These are phyloP conservation scores for Glyptemys insculpta DNA, from an alignment of 2,797 vertebrate genomes.

Conservation along the genomic window DNA sequence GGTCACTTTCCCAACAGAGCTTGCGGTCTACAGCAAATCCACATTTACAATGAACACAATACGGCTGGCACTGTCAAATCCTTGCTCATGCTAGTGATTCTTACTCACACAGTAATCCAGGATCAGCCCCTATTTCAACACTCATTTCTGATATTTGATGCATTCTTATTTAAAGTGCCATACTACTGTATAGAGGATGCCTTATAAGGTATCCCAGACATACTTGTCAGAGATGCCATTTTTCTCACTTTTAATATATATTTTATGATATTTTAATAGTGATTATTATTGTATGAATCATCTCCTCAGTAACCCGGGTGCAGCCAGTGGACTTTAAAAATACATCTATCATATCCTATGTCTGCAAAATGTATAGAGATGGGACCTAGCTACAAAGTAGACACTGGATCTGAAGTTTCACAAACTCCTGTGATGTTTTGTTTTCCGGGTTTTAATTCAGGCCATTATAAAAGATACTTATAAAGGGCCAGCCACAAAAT, in stretches of 20 bases:
- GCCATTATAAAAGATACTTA: neutral
- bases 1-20: fast-evolving
- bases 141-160: neutral
- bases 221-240: neutral
- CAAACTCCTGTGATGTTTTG: fast-evolving
- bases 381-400: neutral
- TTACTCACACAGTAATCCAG: neutral
- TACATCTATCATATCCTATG: neutral
- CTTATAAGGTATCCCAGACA: neutral
- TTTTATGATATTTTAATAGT: conserved; percentile 1
- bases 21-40: neutral
- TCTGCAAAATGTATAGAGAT: neutral
- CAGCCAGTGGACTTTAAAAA: neutral
- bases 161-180: neutral
- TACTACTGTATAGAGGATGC: neutral
- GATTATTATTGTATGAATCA: neutral
- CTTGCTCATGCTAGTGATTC: neutral
- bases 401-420: neutral
- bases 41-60: neutral
- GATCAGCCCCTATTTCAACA: neutral
- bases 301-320: neutral
- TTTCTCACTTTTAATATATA: conserved; percentile 17
- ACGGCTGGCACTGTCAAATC: neutral
- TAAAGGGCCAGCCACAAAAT: neutral
- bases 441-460: neutral